Evolutionary conservation across 2,113 vertebrate genomes (phyloP).

Genomic region (Donacobius atricapilla): DNA sequence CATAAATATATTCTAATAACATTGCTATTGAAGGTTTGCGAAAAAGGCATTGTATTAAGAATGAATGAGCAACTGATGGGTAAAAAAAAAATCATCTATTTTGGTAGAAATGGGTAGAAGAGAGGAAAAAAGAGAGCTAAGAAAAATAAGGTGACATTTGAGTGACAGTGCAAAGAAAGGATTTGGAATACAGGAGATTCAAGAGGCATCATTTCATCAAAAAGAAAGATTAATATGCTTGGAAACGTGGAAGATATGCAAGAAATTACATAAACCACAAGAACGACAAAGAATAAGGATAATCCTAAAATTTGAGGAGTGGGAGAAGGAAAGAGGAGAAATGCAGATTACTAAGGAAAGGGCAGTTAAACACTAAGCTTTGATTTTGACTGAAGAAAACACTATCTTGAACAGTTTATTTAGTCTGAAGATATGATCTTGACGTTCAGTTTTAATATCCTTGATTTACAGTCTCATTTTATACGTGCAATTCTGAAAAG

Average conservation of each 20-base stretch:
- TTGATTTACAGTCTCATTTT: background rate
- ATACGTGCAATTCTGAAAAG: background rate
- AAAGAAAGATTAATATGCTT: background rate
- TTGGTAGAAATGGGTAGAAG: background rate
- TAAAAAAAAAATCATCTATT: background rate
- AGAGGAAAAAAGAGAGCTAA: background rate
- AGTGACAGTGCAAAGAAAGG: slow-evolving; percentile 6
- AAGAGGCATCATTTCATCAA: background rate
- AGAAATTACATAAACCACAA: background rate
- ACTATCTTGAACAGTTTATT: background rate
- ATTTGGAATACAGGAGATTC: background rate
- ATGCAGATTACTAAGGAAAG: background rate
- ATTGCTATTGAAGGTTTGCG: background rate
- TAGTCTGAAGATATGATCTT: background rate
- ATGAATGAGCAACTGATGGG: background rate
- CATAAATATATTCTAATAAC: background rate
- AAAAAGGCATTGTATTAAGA: background rate
- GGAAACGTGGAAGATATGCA: background rate
- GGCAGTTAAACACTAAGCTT: background rate
- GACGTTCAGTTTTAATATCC: background rate
- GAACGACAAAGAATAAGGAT: background rate
- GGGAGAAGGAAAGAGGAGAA: background rate
- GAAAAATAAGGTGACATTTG: background rate
- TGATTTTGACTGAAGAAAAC: background rate
- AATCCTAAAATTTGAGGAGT: background rate